Percentiles rank a stretch among this genome's conserved stretches.
Evolutionary conservation across 2,113 vertebrate species (phyloP).

Genomic region (Apteryx mantelli): DNA sequence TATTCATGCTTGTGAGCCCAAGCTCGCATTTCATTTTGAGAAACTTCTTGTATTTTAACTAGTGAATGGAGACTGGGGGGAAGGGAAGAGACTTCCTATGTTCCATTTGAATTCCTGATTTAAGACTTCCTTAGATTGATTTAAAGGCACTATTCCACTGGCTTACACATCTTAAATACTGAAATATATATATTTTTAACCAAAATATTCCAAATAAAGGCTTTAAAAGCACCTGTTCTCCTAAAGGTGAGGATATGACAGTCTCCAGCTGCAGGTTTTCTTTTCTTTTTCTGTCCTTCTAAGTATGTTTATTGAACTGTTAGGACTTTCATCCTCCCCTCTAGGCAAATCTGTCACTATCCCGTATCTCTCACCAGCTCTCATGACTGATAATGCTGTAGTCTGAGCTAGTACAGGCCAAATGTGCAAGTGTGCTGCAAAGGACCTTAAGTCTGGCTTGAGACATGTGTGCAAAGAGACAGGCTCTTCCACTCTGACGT

Average conservation of each 20-base stretch:
- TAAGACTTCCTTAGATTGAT: background rate
- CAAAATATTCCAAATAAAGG: background rate
- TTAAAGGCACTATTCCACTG: background rate
- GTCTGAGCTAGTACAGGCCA: background rate
- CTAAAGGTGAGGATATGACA: no score
- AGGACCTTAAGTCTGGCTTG: background rate
- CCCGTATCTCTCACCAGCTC: background rate
- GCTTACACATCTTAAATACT: background rate
- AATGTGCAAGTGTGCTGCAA: background rate
- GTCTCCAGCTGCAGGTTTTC: background rate
- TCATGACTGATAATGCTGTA: accelerated
- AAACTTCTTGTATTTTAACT: background rate
- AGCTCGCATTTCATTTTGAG: background rate
- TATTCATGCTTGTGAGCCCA: background rate
- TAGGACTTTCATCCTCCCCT: background rate
- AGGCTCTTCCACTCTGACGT: background rate
- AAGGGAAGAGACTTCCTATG: background rate
- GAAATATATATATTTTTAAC: background rate
- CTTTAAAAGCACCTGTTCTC: background rate
- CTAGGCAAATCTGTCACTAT: background rate
- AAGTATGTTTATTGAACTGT: background rate
- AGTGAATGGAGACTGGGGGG: background rate
- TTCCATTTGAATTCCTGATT: background rate
- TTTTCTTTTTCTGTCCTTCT: background rate
- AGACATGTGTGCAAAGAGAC: background rate